Evolutionary conservation across 2,888 invertebrate species (phyloP), one percentile per base, ranked within the genome.

Genomic region (Minunthozetes semirufus): DNA sequence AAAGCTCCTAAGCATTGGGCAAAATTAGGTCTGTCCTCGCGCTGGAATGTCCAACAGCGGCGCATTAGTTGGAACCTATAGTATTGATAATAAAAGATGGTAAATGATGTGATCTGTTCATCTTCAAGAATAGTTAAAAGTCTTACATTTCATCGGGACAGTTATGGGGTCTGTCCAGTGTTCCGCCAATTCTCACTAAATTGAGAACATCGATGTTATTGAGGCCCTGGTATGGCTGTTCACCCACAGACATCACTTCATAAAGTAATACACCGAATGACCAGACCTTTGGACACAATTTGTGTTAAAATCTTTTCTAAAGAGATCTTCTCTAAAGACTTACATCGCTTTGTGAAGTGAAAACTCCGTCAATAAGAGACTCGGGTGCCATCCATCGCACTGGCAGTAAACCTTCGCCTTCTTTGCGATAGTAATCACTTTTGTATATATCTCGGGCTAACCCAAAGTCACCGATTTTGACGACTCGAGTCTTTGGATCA

Each of bases 351-450:
- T 97, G 96, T 72, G 92, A 92, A 0, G 96, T 95, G 82, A 97
- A 99, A 0, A 97, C 91, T 0, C 97, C 96, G 82, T 97, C 96
- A 1, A 94, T 90, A 15, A 98, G 85, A 29, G 95, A 94, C 84
- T 99, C 99, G 0, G 97, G 97, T 0, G 96, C 90, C 96, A 99
- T 97, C 98, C 98, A 98, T 25, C 96, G 87, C 0, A 98, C 94
- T 1, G 97, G 98, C 72, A 98, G 83, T 66, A 96, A 84, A 0
- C 95, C 91, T 85, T 87, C 87, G 1, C 93, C 92, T 84, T 94
- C 94, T 83, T 97, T 96, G 78, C 96, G 87, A 82, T 98, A 99
- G 81, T 98, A 99, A 83, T 98, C 97, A 81, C 93, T 95, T 82
- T 94, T 93, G 83, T 97, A 97, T 78, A 98, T 93, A 83, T 98